Base-by-base conservation (phyloP, 2,888 invertebrate genomes). In the Crepidodera aurea region DNA sequence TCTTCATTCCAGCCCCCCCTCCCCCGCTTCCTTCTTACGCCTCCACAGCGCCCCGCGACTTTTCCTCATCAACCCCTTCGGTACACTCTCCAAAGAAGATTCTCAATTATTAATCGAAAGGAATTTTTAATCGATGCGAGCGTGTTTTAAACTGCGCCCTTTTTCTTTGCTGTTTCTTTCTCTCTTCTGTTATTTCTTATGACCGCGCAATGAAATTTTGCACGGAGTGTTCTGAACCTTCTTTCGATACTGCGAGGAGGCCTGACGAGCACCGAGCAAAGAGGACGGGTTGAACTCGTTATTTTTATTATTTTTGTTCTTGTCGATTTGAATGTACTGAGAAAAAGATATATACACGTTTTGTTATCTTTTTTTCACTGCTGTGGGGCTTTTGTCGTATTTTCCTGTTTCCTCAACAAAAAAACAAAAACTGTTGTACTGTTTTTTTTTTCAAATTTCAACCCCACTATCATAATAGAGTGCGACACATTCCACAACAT, bases 21-120 rank as follows among this genome's bases (percentile, higher is more conserved):
- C 67, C 69, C 71, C 57, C 62, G 54, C 50, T 61, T 63, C 62
- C 67, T 69, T 66, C 68, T 64, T 66, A 65, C 67, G 48, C 59
- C 60, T 67, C 65, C 81, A 74, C 77, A 75, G 64, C 69, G 75
- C 55, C 39, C 68, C 53, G 46, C 71, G 66, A 74, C 75, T 71
- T 74, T 74, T 76, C 71, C 74, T 73, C 73, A 73, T 76, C 77
- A 75, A 76, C 77, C 77, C 78, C 77, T 77, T 73, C 77, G 73
- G 76, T 77, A 77, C 76, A 75, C 76, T 76, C 76, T 71, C 74
- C 74, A 76, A 78, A 78, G 77, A 78, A 78, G 78, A 79, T 77
- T 77, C 79, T 78, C 78, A 78, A 79, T 79, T 79, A 79, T 79
- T 79, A 79, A 78, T 79, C 79, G 79, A 76, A 76, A 77, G 78